Base-by-base conservation (phyloP, 2,888 invertebrate species). In the Isoperla grammatica region DNA sequence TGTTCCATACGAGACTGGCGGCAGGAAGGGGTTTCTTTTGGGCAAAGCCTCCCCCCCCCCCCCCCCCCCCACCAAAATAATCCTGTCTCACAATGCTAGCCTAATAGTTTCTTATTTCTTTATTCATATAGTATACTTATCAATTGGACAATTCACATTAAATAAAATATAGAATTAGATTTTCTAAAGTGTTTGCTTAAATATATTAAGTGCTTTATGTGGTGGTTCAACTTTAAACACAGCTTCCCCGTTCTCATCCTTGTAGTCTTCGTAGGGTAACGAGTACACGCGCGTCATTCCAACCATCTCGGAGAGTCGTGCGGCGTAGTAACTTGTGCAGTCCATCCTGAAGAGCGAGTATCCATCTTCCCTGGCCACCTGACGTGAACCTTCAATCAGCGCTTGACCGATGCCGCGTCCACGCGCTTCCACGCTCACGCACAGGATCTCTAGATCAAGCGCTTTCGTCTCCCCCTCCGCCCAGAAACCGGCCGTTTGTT, bases 271-370 rank as follows among this genome's bases (percentile, higher is more conserved):
- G 17, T 43, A 23, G 1, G 42, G 20, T 9, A 43, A 9, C 13
- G 17, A n/a, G 23, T 22, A 45, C 42, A 56, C 29, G 19, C 56
- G 43, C n/a, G 20, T 15, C 45, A 56, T 45, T 1, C 56, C 56
- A 11, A 22, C 19, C 13, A 17, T 13, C 13, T 45, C 56, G 17
- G 45, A 42, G 13, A 56, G 17, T 20, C 12, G 40, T 1, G n/a
- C 56, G 0, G 43, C 17, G 42, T 29, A 56, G 35, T 29, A 59
- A 43, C 59, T 58, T 2, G 53, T 13, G 20, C 57, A 49, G 17
- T 48, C 57, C 22, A 40, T 23, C 19, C 57, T 37, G 3, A 59
- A 17, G 11, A 59, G 12, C 4, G 15, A 17, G 13, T 42, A 50
- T 1, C 43, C 43, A 0, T 23, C 29, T 12, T 53, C 29, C 23